phyloP scores from a whole-genome alignment of 1,140 invertebrate species.

The Conus ventricosus region DNA sequence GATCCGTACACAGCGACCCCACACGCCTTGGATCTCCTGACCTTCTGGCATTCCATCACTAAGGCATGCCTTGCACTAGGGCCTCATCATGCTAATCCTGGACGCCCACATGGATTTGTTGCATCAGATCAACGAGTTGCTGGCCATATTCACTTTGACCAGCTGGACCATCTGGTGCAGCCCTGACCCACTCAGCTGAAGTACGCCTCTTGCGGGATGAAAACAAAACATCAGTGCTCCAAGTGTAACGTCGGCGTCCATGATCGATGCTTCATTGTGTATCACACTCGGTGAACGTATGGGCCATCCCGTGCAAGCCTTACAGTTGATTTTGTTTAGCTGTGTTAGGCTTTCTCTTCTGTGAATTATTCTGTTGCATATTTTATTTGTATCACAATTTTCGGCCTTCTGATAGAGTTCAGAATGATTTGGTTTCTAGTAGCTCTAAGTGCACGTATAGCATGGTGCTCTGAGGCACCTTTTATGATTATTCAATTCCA shows the following conservation, averaged over 20 bases:
- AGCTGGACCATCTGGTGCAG: background rate
- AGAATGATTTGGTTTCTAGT: no score
- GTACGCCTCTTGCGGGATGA: background rate
- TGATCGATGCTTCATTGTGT: background rate
- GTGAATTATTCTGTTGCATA: no score
- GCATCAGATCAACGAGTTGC: background rate
- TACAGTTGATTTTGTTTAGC: no score
- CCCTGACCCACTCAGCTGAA: constrained; percentile 13
- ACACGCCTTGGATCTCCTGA: background rate
- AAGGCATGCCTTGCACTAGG: background rate
- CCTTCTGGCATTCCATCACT: background rate
- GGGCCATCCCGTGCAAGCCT: no score
- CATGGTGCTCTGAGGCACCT: no score
- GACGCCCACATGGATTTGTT: background rate
- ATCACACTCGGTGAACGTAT: no score
- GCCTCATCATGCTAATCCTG: background rate
- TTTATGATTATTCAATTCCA: no score
- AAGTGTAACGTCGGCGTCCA: background rate
- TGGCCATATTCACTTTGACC: background rate
- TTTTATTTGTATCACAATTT: no score
- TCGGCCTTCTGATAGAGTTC: no score
- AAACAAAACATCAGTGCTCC: background rate
- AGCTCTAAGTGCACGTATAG: no score
- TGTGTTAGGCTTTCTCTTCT: no score
- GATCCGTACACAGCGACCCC: constrained; percentile 46